Evolutionary conservation across 2,888 invertebrate species (phyloP), one percentile per base, ranked within the genome.

Genomic region (Sphaerophoria taeniata): DNA sequence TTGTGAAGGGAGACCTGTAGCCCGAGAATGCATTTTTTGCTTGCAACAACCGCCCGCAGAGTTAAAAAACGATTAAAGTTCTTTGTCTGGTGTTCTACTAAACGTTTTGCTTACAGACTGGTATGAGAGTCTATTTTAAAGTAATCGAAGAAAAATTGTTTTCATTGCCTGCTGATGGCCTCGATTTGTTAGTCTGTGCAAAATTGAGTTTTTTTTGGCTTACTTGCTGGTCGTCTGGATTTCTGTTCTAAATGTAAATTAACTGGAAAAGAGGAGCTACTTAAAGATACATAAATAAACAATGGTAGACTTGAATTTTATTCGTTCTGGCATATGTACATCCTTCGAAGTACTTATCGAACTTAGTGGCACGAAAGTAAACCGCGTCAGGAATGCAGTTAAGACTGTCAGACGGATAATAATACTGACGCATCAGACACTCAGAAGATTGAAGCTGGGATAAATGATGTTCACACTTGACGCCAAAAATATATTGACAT

Each of bases 51-150:
- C 81, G 84, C 84, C 84, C 80, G 84, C 80, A 69, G 84, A 76
- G 79, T 53, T 31, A 36, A 53, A 36, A 70, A 69, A 70, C 69
- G 58, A 67, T 77, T 72, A 14, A 72, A 61, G 55, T 69, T 73
- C 72, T 77, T 82, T 77, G 72, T 79, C 45, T n/a, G 55, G 12
- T 73, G 77, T 49, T 74, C 71, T 47, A 75, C 67, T 75, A 79
- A 84, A 73, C 39, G 61, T 47, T 72, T 71, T 34, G 65, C n/a
- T 49, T 45, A 60, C 24, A 16, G 7, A 33, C 24, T 24, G 55
- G 49, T 65, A 34, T 11, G n/a, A 9, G 56, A 73, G 56, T 78
- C 83, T 84, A 79, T 84, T 84, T 84, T 84, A 56, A 51, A 61
- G 55, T 36, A 31, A 39, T 72, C 75, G 63, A 61, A 11, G 53